These are phyloP conservation scores for Druceiella hillmani DNA, from an alignment of 2,888 invertebrate genomes.

Conservation along the genomic window DNA sequence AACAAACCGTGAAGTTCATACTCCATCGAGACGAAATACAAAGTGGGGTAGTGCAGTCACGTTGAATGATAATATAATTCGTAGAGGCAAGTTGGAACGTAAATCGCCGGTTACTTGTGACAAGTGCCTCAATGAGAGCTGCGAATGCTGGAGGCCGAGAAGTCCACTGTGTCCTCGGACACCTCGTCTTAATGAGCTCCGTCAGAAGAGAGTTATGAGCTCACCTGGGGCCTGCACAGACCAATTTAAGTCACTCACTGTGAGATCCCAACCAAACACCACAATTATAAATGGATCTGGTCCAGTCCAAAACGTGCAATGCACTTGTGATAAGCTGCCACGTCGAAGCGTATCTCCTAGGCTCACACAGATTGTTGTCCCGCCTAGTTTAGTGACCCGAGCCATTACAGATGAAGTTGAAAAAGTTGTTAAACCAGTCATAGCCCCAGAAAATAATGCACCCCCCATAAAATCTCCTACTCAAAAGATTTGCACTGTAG, in stretches of 20 bases:
- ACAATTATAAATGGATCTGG: too few species aligned
- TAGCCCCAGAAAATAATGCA: too few species aligned
- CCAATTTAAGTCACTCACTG: constrained; percentile 26
- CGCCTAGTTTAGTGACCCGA: constrained; percentile 3
- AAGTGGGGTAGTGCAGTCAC: too few species aligned
- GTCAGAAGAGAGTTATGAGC: constrained; percentile 20
- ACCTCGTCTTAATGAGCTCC: constrained; percentile 21
- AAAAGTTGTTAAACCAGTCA: too few species aligned
- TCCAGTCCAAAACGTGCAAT: too few species aligned
- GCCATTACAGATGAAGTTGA: too few species aligned
- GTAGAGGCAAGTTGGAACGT: constrained; percentile 33
- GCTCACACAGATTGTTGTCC: neutral
- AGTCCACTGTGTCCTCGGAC: too few species aligned
- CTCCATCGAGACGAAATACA: too few species aligned
- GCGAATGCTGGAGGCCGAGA: constrained; percentile 33
- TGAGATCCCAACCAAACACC: constrained; percentile 19
- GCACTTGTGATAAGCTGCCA: constrained; percentile 30
- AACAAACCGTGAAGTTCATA: too few species aligned
- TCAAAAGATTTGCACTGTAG: too few species aligned
- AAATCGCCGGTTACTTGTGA: constrained; percentile 32
- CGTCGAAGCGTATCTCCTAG: constrained; percentile 9
- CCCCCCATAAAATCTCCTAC: too few species aligned
- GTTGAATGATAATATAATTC: constrained; percentile 22
- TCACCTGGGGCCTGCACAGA: constrained; percentile 25
- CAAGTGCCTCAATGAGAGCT: constrained; percentile 32